Evolutionary conservation across 2,888 invertebrate genomes (phyloP), one percentile per base, ranked within the genome.

Genomic region (Clanis bilineata): DNA sequence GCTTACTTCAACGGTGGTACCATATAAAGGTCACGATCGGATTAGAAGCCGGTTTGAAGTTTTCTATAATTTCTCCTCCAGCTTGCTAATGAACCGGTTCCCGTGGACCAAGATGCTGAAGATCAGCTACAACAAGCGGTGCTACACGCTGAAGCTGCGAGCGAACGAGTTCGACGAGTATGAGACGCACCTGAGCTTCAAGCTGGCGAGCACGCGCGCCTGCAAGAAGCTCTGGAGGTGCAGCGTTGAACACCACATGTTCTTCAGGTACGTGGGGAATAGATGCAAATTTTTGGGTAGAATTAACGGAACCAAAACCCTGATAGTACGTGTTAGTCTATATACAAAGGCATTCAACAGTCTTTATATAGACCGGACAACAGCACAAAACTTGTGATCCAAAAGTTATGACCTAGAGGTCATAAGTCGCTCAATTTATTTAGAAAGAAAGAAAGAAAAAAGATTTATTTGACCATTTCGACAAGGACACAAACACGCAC

Each of bases 21-120:
- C 32, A 32, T 5, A 32, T 7, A 32, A 32, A 15, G 39, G 4
- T 6, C 10, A 39, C 39, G n/a, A 3, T 25, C 3, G 25, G 6
- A 3, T 25, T 25, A 4, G 57, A 18, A 0, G 9, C n/a, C 44
- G n/a, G 21, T 21, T 10, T 43, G 12, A 21, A 18, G 23, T 9
- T 12, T 38, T 12, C 12, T 12, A 10, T 18, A n/a, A 3, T 25
- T 32, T 10, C 44, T 9, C 5, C n/a, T n/a, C 12, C 79, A 96
- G 97, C 73, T 91, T 98, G 64, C 93, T 98, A 66, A 97, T 99
- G 83, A 99, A 99, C 92, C 95, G 99, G 68, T 99, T 99, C 90
- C 98, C 98, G 2, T 99, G 99, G 99, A 98, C 99, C 23, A 99
- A 98, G 93, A 99, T 99, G 74, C 93, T 97, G 54, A 99, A 99